These are phyloP conservation scores for Amphilophus citrinellus DNA, from an alignment of 2,113 vertebrate genomes.

Conservation along the genomic window DNA sequence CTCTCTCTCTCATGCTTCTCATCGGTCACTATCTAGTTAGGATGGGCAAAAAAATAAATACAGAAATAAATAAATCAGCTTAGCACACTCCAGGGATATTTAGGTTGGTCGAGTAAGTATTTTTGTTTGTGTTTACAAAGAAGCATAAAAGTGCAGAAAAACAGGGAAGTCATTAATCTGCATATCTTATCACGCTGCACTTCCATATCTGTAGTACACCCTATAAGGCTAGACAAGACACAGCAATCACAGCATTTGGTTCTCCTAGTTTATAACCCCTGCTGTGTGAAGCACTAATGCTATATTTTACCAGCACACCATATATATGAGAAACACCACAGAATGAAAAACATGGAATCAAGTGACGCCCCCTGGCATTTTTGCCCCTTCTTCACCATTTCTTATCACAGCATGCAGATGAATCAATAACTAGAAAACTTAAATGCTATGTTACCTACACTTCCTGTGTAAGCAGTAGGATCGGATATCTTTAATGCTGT, in stretches of 20 bases:
- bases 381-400: slow-evolving; percentile 20
- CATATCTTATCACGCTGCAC: slow-evolving; percentile 53
- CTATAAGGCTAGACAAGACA: slow-evolving; percentile 39
- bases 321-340: neutral
- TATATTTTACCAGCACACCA: neutral
- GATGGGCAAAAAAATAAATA: neutral
- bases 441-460: neutral
- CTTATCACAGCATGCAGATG: slow-evolving; percentile 48
- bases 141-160: slow-evolving; percentile 10
- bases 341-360: neutral
- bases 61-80: neutral
- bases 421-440: slow-evolving; percentile 62
- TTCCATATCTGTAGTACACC: slow-evolving; percentile 36
- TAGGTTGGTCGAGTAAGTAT: neutral
- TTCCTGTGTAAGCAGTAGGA: neutral
- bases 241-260: neutral
- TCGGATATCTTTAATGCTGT: neutral
- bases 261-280: neutral
- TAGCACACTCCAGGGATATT: neutral
- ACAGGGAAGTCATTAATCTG: slow-evolving; percentile 53
- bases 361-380: neutral
- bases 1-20: neutral
- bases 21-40: neutral
- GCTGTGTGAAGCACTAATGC: neutral
- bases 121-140: neutral